phyloP scores from a whole-genome alignment of 2,797 vertebrate species.

The Danio tinwini region DNA sequence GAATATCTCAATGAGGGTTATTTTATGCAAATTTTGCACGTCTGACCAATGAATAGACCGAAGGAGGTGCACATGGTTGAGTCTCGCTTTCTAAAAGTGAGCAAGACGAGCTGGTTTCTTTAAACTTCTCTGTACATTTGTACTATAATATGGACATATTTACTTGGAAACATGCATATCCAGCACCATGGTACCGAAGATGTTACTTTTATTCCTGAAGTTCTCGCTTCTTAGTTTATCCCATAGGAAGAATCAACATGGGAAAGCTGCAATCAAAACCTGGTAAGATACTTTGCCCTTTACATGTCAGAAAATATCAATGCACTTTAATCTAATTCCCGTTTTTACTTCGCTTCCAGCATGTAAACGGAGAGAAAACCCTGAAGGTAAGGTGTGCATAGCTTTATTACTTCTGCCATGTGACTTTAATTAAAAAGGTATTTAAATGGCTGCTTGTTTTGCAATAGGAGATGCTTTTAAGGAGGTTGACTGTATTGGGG shows the following conservation, averaged over 20 bases:
- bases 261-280: conserved; percentile 52
- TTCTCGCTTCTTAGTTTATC: not conserved
- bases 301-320: not conserved
- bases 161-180: not conserved
- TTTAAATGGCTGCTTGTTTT: conserved; percentile 5
- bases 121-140: not conserved
- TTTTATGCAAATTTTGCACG: no score
- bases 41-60: no score
- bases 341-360: conserved; percentile 11
- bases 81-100: conserved; percentile 20
- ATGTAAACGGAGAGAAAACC: conserved; percentile 54
- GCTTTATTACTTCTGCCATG: not conserved
- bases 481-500: conserved; percentile 15
- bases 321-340: not conserved
- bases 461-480: conserved; percentile 47
- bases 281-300: conserved; percentile 22
- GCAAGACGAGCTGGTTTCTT: not conserved
- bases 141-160: conserved; percentile 10
- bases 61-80: not conserved
- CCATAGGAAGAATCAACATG: conserved; percentile 32
- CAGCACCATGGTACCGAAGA: conserved; percentile 25
- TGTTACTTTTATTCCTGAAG: conserved; percentile 31
- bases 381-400: conserved; percentile 46
- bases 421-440: not conserved
- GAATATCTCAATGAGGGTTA: no score